Evolutionary conservation across 1,140 invertebrate genomes (phyloP), one percentile per base, ranked within the genome.

Genomic region (Pseudomyrmex pallidus): DNA sequence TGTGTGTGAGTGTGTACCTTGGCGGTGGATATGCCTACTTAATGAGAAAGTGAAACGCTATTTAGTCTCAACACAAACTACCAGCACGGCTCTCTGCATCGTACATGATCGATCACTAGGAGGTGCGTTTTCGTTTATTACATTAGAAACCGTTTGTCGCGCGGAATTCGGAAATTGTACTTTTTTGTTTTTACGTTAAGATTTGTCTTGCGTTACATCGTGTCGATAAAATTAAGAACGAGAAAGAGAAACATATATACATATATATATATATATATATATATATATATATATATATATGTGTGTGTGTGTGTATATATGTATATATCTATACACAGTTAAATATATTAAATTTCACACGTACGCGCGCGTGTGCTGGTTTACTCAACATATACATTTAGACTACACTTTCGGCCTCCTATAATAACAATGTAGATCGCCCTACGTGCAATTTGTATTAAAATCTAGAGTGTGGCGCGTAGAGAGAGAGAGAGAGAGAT

Each of bases 21-120:
- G 12, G 56, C 59, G 61, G 70, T 89, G 64, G 67, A 78, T 89
- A 87, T 89, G 83, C 68, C 88, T 92, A 91, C 74, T 89, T 89
- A 90, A 91, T 70, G 66, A 78, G 89, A 90, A 83, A 90, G 84
- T 91, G 88, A 90, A 90, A 90, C 91, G 87, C 82, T 89, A 76
- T 84, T 87, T 85, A 84, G 84, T 78, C 85, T 89, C 76, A 83
- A 86, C 84, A 89, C 82, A 89, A 92, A 87, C 77, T 87, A 87
- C 83, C 83, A 87, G 86, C 84, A 90, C 61, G 85, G 87, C 87
- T 86, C 74, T 84, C 83, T 88, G 56, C 70, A 61, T 82, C 56
- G 67, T 52, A 35, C 35, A 73, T 22, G 61, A 46, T 82, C 66
- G 63, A 67, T 74, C 70, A 48, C 17, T 46, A 73, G 70, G 59